phyloP scores from a whole-genome alignment of 2,113 vertebrate genomes.

The Megaptera novaeangliae region DNA sequence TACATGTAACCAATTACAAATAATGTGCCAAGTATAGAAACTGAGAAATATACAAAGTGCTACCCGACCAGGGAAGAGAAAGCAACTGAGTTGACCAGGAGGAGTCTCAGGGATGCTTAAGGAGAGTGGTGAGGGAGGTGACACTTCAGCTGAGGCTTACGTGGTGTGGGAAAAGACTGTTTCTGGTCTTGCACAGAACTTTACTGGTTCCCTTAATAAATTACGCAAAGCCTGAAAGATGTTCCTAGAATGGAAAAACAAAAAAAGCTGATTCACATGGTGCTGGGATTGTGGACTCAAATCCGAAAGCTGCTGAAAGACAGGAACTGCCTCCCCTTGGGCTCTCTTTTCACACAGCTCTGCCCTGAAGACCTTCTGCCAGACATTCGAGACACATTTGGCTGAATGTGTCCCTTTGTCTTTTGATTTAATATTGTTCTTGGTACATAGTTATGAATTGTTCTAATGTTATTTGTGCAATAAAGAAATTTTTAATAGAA shows the following conservation, averaged over 20 bases:
- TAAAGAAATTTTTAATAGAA: not conserved
- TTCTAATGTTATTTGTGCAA: not conserved
- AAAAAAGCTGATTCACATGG: not conserved
- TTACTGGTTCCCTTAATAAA: not conserved
- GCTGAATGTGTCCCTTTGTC: not conserved
- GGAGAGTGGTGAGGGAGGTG: not conserved
- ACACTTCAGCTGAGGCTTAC: not conserved
- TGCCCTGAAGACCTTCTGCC: not conserved
- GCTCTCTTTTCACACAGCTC: not conserved
- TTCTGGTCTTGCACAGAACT: not conserved
- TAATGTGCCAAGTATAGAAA: not conserved
- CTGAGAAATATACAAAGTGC: not conserved
- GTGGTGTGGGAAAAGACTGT: not conserved
- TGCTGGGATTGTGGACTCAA: not conserved
- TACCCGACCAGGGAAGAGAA: not conserved
- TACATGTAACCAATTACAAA: not conserved
- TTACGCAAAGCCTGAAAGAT: not conserved
- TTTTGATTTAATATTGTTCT: not conserved
- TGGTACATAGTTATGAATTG: not conserved
- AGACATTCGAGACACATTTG: not conserved
- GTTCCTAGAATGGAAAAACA: not conserved
- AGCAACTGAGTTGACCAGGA: not conserved
- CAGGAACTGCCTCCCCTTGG: not conserved
- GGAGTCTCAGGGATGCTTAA: not conserved
- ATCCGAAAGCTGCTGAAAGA: not conserved